Base-by-base conservation (phyloP, 2,888 invertebrate species). In the Anagyrus pseudococci region DNA sequence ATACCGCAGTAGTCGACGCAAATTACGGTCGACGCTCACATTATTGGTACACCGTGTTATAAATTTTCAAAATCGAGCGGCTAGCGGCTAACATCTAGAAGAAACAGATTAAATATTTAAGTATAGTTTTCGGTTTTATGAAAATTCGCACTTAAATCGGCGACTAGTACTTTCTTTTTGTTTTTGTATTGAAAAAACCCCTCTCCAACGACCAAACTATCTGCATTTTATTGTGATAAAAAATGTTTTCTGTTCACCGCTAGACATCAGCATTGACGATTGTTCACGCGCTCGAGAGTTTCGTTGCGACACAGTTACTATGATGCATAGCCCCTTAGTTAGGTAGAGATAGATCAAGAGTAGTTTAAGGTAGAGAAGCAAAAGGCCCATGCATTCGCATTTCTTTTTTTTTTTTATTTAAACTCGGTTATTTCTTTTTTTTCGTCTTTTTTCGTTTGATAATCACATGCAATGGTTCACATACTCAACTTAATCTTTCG, bases 351-450 rank as follows among this genome's bases (percentile, higher is more conserved):
- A 73, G 70, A 69, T 71, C 72, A 44, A 71, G 71, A 70, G 74
- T 72, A 74, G 68, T 71, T 71, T 71, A 67, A 73, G 67, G 69
- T 72, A 72, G 70, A 72, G 71, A 73, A 72, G 73, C 72, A 70
- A 71, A 63, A 74, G 74, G 72, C 73, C 70, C 72, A 73, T 60
- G 57, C 62, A 44, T 49, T 59, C 59, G 33, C 55, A 61, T 29
- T 17, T 2, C 48, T 48, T 40, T 48, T 29, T 52, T 47, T 26
- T 47, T 46, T 19, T n/a, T n/a, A n/a, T n/a, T n/a, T n/a, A n/a
- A n/a, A n/a, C n/a, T n/a, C n/a, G n/a, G n/a, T n/a, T n/a, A n/a
- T n/a, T n/a, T 47, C 25, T 7, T 46, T 58, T 23, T 50, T 44
- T 6, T 17, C 23, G 25, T 52, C 17, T 37, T 8, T 2, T 37